Evolutionary conservation across 2,113 vertebrate genomes (phyloP), one percentile per base, ranked within the genome.

Genomic region (Limanda limanda): DNA sequence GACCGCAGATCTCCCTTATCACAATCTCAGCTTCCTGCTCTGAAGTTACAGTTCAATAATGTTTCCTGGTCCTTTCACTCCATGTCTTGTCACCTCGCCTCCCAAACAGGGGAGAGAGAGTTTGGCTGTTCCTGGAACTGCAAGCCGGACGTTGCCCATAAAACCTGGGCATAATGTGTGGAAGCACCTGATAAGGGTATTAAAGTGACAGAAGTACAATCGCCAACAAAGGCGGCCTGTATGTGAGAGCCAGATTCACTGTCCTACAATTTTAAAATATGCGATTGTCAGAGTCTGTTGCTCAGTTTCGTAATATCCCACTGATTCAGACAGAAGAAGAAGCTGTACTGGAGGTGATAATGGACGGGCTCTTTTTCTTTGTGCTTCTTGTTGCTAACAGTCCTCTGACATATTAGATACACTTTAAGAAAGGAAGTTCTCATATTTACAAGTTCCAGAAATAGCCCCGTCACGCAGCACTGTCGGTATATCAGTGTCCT

Each of bases 371-470:
- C 20, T n/a, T 54, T 83, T 79, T n/a, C n/a, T n/a, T n/a, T n/a
- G 71, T 68, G 55, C 73, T 42, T 79, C 65, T 69, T 76, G 84
- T 84, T 74, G 78, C 78, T 79, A 73, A 86, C 83, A 89, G 88
- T 91, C 81, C 86, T 74, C 63, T 40, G 74, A 79, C 88, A 88
- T 83, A 88, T 87, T 80, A 86, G 88, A 93, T 88, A 82, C 61
- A 75, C 86, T 90, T 92, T 82, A 82, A 86, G 71, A 87, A 89
- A 94, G 92, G 93, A 94, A 94, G 92, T 93, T 93, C 90, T 92
- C 92, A 89, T 93, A 93, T 94, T 95, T 93, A 93, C 91, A 88
- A 86, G 89, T 74, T 90, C 90, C 90, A 58, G 77, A 94, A 94
- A 95, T 94, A 94, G 91, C 84, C 70, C 48, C 45, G 80, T 93